Base-by-base conservation (phyloP, 2,797 vertebrate genomes). In the Thalassophryne amazonica region DNA sequence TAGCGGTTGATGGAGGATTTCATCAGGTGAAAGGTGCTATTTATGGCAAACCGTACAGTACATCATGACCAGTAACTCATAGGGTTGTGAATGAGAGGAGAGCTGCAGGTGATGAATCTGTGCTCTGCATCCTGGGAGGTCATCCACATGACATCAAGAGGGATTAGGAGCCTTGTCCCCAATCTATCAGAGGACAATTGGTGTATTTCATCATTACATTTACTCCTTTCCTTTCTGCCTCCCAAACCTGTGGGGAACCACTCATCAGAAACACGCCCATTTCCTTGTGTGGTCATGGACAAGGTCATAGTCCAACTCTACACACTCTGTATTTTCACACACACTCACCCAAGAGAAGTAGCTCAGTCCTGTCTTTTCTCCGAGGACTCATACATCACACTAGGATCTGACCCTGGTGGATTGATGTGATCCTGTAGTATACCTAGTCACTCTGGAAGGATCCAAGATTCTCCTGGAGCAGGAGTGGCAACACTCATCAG, bases 111-210 rank as follows among this genome's bases (percentile, higher is more conserved):
- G 76, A 89, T 90, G 79, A 81, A 88, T 91, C 75, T 77, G 69
- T 46, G 57, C 54, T 72, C 76, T 52, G 67, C 69, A 76, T 76
- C 54, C 61, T 56, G 76, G 78, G 83, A 88, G 87, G 89, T 89
- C 87, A 86, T 69, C 73, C 76, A 43, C 69, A 75, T 77, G 85
- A 84, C 84, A 88, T 78, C 54, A 76, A 83, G 88, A 91, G 81
- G 67, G 81, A 88, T 90, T 87, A 84, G 67, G 65, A 72, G 68
- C 85, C 76, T 63, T 77, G 80, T 89, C 75, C 80, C 76, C 80
- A 71, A 89, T 90, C 81, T 81, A 89, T 91, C 89, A 87, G 60
- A 56, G 70, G 65, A 82, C 74, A 81, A 79, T 82, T 60, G 49
- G 59, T 77, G 69, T 73, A 78, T 87, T 89, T 85, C 73, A 89